Conservation (phyloP, 1,140 invertebrate genomes). For the Scaptodrosophila lebanonensis region DNA sequence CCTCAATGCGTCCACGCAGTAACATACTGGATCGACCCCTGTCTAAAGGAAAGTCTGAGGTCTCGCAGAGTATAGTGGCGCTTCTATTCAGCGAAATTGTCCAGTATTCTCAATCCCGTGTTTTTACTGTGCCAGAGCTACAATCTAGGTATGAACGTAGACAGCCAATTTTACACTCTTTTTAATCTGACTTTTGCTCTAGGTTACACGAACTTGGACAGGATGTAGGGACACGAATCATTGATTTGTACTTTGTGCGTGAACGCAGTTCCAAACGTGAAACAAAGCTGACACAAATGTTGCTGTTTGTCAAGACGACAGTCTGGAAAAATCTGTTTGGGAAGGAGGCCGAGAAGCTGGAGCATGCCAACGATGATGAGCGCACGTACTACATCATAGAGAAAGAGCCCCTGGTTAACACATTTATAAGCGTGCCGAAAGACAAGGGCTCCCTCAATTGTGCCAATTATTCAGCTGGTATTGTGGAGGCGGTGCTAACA, state of each 20-base stretch:
- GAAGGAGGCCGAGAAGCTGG: slow-evolving; percentile 98
- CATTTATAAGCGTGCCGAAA: slow-evolving; percentile 98
- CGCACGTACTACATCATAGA: slow-evolving; percentile 99
- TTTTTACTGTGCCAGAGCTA: slow-evolving; percentile 95
- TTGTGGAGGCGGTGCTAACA: slow-evolving; percentile 96
- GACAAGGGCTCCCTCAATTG: slow-evolving; percentile 98
- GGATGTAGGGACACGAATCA: slow-evolving; percentile 94
- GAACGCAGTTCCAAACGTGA: slow-evolving; percentile 97
- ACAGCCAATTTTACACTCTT: neutral
- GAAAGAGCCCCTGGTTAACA: slow-evolving; percentile 96
- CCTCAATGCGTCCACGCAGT: slow-evolving; percentile 80
- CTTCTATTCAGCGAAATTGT: slow-evolving; percentile 98
- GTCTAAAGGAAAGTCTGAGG: slow-evolving; percentile 94
- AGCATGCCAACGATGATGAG: slow-evolving; percentile 99
- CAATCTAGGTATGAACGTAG: slow-evolving; percentile 80
- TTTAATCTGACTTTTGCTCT: neutral
- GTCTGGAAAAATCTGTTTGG: slow-evolving; percentile 99
- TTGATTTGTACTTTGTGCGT: slow-evolving; percentile 95
- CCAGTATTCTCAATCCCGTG: slow-evolving; percentile 97
- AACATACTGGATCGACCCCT: slow-evolving; percentile 95
- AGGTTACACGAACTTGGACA: slow-evolving; percentile 95
- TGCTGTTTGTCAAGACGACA: slow-evolving; percentile 96
- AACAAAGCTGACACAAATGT: slow-evolving; percentile 95
- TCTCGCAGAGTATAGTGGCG: slow-evolving; percentile 95
- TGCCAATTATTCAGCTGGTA: slow-evolving; percentile 98